phyloP scores from a whole-genome alignment of 2,113 vertebrate genomes.

The Orthonyx spaldingii region DNA sequence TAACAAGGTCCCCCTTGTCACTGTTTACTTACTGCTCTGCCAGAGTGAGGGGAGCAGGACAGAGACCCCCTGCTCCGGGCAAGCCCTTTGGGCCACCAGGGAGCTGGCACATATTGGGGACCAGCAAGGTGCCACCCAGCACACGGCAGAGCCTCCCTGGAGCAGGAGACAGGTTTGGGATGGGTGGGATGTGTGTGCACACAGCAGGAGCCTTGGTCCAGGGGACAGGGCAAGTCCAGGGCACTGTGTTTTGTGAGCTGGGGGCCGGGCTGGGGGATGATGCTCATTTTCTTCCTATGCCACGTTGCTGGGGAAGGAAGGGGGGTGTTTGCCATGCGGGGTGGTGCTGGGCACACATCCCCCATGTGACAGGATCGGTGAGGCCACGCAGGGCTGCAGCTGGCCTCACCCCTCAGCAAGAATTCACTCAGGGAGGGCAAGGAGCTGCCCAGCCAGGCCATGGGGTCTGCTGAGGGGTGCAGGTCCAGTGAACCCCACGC shows the following conservation, averaged over 20 bases:
- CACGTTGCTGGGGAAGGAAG: neutral
- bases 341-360: neutral
- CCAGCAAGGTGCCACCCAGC: neutral
- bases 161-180: neutral
- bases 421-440: neutral
- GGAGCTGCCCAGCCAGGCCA: fast-evolving
- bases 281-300: neutral
- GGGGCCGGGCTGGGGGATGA: neutral
- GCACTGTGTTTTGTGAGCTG: neutral
- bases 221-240: neutral
- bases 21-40: neutral
- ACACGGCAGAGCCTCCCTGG: neutral
- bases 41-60: neutral
- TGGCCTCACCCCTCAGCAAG: fast-evolving
- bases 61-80: neutral
- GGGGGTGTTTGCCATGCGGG: neutral
- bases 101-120: neutral
- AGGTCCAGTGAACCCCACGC: fast-evolving
- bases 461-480: too few relatives aligned
- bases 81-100: neutral
- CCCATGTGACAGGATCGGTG: fast-evolving
- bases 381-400: neutral
- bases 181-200: neutral
- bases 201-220: fast-evolving
- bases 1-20: neutral